Conservation (phyloP, 1,140 invertebrate species). For the Pemphigus obesinymphae region DNA sequence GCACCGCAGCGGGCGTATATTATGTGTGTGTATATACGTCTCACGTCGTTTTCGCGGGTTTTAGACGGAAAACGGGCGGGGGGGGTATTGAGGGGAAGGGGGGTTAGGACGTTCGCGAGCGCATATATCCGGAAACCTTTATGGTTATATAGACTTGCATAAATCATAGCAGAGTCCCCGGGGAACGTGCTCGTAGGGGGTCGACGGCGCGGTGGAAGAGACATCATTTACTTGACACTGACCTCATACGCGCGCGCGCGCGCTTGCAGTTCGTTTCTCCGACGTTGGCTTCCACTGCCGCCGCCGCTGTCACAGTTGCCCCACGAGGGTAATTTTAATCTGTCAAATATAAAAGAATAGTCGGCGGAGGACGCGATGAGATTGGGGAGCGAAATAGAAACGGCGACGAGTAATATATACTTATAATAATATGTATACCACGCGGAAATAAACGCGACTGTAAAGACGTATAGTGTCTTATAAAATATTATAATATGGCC, state of each 20-base stretch:
- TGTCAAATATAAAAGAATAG: constrained; percentile 33
- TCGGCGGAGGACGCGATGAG: not conserved
- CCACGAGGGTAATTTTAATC: constrained; percentile 42
- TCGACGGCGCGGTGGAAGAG: not conserved
- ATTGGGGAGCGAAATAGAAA: not conserved
- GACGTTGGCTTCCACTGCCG: not conserved
- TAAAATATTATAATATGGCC: not conserved
- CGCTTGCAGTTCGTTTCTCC: constrained; percentile 19
- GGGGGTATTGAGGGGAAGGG: too few relatives aligned
- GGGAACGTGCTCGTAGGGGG: not conserved
- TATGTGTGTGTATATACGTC: not conserved
- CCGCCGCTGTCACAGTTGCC: constrained; percentile 16
- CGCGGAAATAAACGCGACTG: not conserved
- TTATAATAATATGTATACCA: not conserved
- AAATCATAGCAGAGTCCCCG: constrained; percentile 30
- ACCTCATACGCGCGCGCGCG: constrained; percentile 27
- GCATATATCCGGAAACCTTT: constrained; percentile 3
- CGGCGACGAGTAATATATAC: not conserved
- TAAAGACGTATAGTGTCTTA: not conserved
- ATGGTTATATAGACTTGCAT: constrained; percentile 32
- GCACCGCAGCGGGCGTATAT: too few relatives aligned
- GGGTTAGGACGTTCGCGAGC: too few relatives aligned
- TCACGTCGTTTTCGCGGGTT: not conserved
- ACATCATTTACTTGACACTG: constrained; percentile 41
- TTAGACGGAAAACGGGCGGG: not conserved